Evolutionary conservation across 2,888 invertebrate species (phyloP).

Genomic region (Nomada hirtipes): DNA sequence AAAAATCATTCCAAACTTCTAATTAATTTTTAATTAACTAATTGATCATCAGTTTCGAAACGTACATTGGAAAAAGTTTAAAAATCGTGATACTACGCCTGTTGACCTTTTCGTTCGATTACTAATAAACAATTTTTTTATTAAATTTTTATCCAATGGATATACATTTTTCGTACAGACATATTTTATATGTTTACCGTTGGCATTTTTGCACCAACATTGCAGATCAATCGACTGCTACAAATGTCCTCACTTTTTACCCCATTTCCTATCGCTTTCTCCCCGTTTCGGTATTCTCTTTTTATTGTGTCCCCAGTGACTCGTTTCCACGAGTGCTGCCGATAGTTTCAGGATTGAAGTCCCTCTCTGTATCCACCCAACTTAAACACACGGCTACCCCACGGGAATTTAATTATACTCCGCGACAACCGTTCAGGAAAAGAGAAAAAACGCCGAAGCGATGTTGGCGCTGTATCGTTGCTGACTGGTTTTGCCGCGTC

Average conservation of each 20-base stretch:
- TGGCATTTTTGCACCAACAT: neutral
- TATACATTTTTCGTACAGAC: neutral
- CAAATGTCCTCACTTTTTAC: constrained; percentile 20
- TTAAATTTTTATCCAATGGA: neutral
- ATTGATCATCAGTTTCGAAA: too few relatives aligned
- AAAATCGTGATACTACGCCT: too few relatives aligned
- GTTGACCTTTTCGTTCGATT: too few relatives aligned
- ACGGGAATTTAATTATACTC: constrained; percentile 50
- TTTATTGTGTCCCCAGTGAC: constrained; percentile 21
- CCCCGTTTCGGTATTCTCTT: constrained; percentile 5
- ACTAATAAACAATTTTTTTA: too few relatives aligned
- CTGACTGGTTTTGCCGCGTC: neutral
- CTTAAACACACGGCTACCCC: constrained; percentile 26
- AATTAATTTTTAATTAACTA: too few relatives aligned
- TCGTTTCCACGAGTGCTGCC: constrained; percentile 25
- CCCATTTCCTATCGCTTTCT: constrained; percentile 3
- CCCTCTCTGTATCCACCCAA: constrained; percentile 28
- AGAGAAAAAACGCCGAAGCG: constrained; percentile 30
- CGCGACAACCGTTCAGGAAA: constrained; percentile 36
- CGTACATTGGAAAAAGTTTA: too few relatives aligned
- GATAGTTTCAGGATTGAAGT: constrained; percentile 41
- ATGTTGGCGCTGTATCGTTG: constrained; percentile 10
- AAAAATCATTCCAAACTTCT: too few relatives aligned
- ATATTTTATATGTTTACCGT: neutral
- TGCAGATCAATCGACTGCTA: constrained; percentile 7